Percentiles rank a stretch among this genome's conserved stretches.
Conservation (phyloP, 2,113 vertebrate species). For the Gambusia affinis region DNA sequence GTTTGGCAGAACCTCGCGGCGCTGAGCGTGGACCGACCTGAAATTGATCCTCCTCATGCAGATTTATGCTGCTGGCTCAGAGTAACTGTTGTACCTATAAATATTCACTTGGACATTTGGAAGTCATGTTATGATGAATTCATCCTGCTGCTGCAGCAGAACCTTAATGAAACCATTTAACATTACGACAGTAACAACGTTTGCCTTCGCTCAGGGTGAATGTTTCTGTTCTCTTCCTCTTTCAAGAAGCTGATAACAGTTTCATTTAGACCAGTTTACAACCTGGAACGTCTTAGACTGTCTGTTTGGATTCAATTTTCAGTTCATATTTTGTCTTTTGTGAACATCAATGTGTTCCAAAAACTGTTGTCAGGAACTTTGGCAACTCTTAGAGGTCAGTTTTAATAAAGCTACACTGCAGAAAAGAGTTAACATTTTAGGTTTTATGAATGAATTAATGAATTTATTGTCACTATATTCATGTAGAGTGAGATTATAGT, state of each 20-base stretch:
- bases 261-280: neutral
- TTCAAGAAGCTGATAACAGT: neutral
- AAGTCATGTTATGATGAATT: conserved; percentile 25
- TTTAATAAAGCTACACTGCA: too few species aligned
- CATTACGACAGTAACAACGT: neutral
- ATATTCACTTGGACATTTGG: conserved; percentile 43
- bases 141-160: conserved; percentile 13
- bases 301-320: too few species aligned
- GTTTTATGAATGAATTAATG: too few species aligned
- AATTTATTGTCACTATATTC: too few species aligned
- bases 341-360: too few species aligned
- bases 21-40: neutral
- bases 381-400: too few species aligned
- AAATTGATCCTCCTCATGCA: conserved; percentile 12
- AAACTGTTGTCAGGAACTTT: too few species aligned
- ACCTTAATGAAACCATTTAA: conserved; percentile 34
- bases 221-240: neutral
- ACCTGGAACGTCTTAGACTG: neutral
- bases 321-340: too few species aligned
- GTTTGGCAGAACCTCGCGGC: neutral
- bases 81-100: conserved; percentile 38
- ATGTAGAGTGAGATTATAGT: too few species aligned
- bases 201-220: neutral
- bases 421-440: too few species aligned
- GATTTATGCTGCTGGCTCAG: conserved; percentile 36